Evolutionary conservation across 2,113 vertebrate species (phyloP).

Genomic region (Oreotragus oreotragus): DNA sequence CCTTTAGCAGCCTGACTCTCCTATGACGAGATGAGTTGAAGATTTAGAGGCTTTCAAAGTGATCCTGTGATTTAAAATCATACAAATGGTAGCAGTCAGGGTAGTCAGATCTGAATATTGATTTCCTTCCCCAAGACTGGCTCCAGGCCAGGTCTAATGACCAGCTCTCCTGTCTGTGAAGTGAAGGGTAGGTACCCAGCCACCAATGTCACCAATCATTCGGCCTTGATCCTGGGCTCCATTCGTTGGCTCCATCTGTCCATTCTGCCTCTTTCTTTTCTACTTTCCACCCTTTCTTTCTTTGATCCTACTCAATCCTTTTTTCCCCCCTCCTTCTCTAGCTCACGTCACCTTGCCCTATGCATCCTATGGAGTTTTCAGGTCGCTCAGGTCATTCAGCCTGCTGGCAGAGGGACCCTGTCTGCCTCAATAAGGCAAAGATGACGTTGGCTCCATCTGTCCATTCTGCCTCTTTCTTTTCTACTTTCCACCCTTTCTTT

Average conservation of each 20-base stretch:
- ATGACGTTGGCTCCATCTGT: not conserved
- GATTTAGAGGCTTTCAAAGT: not conserved
- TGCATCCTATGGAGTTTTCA: not conserved
- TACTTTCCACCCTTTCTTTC: not conserved
- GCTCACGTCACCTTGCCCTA: not conserved
- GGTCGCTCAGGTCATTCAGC: not conserved
- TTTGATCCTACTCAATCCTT: not conserved
- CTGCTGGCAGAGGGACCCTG: not conserved
- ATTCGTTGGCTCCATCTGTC: not conserved
- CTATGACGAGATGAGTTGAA: not conserved
- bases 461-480: not conserved
- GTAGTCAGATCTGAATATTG: not conserved
- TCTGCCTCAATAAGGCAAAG: not conserved
- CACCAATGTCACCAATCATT: not conserved
- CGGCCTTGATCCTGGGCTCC: not conserved
- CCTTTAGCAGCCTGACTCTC: not conserved
- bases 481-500: not conserved
- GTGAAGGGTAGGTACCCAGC: not conserved
- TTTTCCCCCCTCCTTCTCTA: not conserved
- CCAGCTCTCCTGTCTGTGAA: not conserved
- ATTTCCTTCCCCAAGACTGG: not conserved
- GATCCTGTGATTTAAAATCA: not conserved
- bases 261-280: not conserved
- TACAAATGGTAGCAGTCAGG: not conserved
- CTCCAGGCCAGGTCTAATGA: not conserved